Base-by-base conservation (phyloP, 1,140 invertebrate genomes). In the Calosoma granatense region DNA sequence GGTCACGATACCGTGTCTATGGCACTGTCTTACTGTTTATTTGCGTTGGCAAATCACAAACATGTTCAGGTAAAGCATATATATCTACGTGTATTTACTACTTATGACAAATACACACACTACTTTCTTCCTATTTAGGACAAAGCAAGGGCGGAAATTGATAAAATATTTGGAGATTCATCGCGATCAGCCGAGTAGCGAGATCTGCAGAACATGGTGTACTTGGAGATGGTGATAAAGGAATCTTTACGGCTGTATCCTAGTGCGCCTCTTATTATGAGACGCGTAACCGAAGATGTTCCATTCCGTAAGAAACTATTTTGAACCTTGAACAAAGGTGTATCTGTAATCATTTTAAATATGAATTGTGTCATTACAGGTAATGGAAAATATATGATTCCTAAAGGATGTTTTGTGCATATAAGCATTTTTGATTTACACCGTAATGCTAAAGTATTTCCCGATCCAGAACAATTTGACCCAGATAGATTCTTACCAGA, bases 71-170 rank as follows among this genome's bases (percentile, higher is more conserved):
- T 67, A 60, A 47, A 9, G 6, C 6, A 36, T 36, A 9, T 36
- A n/a, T 9, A 36, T 22, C 30, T 53, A 58, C n/a, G 23, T 6
- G n/a, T 36, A 36, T 36, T 9, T 36, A 6, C n/a, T 36, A 36
- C 26, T 9, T 36, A 9, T 9, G n/a, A 36, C n/a, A 36, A n/a
- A 36, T 36, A 9, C 26, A 6, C 6, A 36, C 26, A 36, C n/a
- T 9, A 9, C n/a, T 36, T 9, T 36, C n/a, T n/a, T n/a, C n/a
- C n/a, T n/a, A n/a, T 36, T 36, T 36, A 36, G 70, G 67, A 78
- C 20, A 81, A 79, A 61, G 64, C 80, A n/a, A 77, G 75, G 47
- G 68, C 81, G 53, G 85, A 88, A 68, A 60, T 84, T 2, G 62
- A 78, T 17, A 63, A 72, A 30, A 67, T 85, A 22, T 75, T 84